phyloP scores from a whole-genome alignment of 1,140 invertebrate genomes.

The Cotesia chilonis region DNA sequence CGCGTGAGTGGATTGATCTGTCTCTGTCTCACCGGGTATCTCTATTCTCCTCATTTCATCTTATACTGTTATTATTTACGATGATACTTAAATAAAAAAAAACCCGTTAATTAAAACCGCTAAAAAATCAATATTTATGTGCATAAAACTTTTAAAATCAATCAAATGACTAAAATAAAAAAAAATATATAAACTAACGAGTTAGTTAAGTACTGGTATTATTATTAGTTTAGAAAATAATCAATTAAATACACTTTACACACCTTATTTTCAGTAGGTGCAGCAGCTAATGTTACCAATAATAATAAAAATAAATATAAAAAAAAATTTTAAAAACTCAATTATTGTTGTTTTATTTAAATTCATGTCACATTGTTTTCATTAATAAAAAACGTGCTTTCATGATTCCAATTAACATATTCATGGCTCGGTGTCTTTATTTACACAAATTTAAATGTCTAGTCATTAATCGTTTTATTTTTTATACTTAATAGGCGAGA shows the following conservation, averaged over 20 bases:
- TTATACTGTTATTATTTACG: slow-evolving; percentile 16
- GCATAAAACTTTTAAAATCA: not conserved
- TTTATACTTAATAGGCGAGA: not conserved
- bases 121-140: not conserved
- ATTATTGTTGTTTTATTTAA: slow-evolving; percentile 1
- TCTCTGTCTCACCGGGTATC: not conserved
- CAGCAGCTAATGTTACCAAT: too few species aligned
- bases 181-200: too few species aligned
- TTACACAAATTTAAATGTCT: slow-evolving; percentile 1
- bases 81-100: slow-evolving; percentile 6
- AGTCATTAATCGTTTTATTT: slow-evolving; percentile 4
- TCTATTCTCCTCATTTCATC: too few species aligned
- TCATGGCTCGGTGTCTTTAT: not conserved
- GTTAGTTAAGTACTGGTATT: too few species aligned
- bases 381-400: slow-evolving; percentile 3
- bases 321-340: not conserved
- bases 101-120: not conserved
- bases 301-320: too few species aligned
- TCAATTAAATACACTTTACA: too few species aligned
- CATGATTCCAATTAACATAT: slow-evolving; percentile 3
- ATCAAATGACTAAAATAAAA: too few species aligned
- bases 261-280: too few species aligned
- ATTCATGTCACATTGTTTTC: not conserved
- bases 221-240: too few species aligned
- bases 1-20: slow-evolving; percentile 27